Percentiles rank a stretch among this genome's conserved stretches.
Evolutionary conservation across 2,888 invertebrate species (phyloP).

Genomic region (Cecidostiba fungosa): DNA sequence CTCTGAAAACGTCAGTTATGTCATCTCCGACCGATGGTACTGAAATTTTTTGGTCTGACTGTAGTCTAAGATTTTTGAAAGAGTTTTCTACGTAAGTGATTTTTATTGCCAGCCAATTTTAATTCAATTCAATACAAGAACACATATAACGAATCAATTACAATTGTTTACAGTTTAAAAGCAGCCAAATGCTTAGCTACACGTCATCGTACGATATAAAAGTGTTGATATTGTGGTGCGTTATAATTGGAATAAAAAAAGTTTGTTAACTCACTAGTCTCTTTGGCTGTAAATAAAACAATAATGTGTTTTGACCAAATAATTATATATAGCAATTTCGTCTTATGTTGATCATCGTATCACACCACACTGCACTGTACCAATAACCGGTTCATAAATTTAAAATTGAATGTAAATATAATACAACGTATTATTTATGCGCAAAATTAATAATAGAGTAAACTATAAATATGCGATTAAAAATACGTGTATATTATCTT

Average conservation of each 20-base stretch:
- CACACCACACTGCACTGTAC: too few relatives aligned
- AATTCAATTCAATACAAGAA: not conserved
- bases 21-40: constrained; percentile 21
- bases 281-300: not conserved
- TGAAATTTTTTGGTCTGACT: constrained; percentile 31
- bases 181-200: constrained; percentile 27
- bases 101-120: not conserved
- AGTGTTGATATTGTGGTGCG: too few relatives aligned
- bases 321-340: not conserved
- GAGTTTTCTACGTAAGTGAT: constrained; percentile 33
- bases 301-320: not conserved
- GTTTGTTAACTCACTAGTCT: not conserved
- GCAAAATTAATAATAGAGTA: not conserved
- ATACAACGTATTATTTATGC: not conserved
- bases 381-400: too few relatives aligned
- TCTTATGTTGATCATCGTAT: not conserved
- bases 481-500: not conserved
- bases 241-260: not conserved
- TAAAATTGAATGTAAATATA: not conserved
- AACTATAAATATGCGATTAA: not conserved
- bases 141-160: not conserved
- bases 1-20: constrained; percentile 33
- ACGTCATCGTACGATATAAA: not conserved
- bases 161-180: constrained; percentile 32
- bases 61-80: constrained; percentile 16